Conservation (phyloP, 1,140 invertebrate genomes). For the Drosophila biarmipes region DNA sequence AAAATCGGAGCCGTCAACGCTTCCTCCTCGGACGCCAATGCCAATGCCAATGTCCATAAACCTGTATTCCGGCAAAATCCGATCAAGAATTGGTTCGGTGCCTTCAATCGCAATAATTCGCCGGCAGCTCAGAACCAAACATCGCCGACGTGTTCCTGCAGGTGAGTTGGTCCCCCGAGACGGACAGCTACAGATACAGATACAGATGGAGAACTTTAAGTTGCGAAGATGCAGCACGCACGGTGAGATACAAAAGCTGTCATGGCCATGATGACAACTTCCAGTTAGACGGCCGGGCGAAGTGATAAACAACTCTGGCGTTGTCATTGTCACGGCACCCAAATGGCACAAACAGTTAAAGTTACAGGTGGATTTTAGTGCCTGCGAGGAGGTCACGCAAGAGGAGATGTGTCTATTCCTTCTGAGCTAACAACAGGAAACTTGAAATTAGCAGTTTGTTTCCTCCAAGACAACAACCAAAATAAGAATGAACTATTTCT, state of each 20-base stretch:
- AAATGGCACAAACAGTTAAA: conserved; percentile 69
- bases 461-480: no score
- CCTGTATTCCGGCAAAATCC: conserved; percentile 82
- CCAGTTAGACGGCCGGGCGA: conserved; percentile 59
- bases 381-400: conserved; percentile 49
- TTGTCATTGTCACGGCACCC: conserved; percentile 70
- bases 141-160: conserved; percentile 77
- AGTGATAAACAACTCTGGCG: conserved; percentile 49
- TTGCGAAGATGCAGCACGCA: conserved; percentile 8
- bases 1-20: conserved; percentile 44
- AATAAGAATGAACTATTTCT: neutral
- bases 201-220: neutral
- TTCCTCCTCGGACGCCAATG: conserved; percentile 31
- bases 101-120: conserved; percentile 82
- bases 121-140: conserved; percentile 75
- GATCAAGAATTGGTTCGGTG: conserved; percentile 84
- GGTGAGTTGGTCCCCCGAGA: conserved; percentile 56
- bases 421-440: neutral
- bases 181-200: conserved; percentile 12
- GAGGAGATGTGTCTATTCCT: conserved; percentile 20
- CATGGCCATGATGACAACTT: conserved; percentile 67
- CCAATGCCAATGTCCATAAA: conserved; percentile 57
- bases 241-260: conserved; percentile 48
- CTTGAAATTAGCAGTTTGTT: no score
- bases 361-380: conserved; percentile 47